Evolutionary conservation across 2,797 vertebrate species (phyloP).

Genomic region (Staurois parvus): DNA sequence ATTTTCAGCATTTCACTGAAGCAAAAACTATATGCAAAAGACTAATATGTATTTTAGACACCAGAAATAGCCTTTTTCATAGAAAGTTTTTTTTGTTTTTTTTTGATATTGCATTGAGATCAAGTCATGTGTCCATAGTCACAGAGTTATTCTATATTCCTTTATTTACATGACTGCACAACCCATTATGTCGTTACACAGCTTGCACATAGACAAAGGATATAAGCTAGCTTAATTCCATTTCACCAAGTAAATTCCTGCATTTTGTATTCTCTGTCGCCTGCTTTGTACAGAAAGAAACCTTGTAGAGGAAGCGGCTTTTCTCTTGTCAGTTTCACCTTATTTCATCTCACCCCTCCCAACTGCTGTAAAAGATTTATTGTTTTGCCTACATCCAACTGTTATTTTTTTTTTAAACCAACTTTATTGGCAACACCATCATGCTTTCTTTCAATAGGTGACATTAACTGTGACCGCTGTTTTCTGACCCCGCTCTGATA

Average conservation of each 20-base stretch:
- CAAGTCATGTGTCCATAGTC: too few relatives aligned
- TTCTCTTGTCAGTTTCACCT: background rate
- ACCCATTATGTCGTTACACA: slow-evolving; percentile 6
- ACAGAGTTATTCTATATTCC: background rate
- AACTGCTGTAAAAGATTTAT: background rate
- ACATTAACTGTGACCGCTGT: slow-evolving; percentile 18
- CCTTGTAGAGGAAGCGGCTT: background rate
- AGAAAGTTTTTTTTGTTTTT: too few relatives aligned
- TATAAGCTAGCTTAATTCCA: background rate
- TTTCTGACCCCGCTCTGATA: slow-evolving; percentile 33
- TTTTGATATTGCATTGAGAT: too few relatives aligned
- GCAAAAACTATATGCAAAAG: too few relatives aligned
- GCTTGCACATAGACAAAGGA: too few relatives aligned
- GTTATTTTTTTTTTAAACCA: background rate
- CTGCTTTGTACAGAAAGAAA: slow-evolving; percentile 1
- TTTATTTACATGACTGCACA: slow-evolving; percentile 22
- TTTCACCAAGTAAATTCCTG: background rate
- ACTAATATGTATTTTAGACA: too few relatives aligned
- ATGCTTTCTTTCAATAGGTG: slow-evolving; percentile 11
- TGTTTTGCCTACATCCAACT: background rate
- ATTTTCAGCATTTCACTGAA: too few relatives aligned
- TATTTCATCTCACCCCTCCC: background rate
- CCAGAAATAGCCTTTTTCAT: too few relatives aligned
- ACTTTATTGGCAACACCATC: slow-evolving; percentile 16
- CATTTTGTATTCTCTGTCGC: background rate